Conservation (phyloP, 2,888 invertebrate genomes). For the Desoria tigrina region DNA sequence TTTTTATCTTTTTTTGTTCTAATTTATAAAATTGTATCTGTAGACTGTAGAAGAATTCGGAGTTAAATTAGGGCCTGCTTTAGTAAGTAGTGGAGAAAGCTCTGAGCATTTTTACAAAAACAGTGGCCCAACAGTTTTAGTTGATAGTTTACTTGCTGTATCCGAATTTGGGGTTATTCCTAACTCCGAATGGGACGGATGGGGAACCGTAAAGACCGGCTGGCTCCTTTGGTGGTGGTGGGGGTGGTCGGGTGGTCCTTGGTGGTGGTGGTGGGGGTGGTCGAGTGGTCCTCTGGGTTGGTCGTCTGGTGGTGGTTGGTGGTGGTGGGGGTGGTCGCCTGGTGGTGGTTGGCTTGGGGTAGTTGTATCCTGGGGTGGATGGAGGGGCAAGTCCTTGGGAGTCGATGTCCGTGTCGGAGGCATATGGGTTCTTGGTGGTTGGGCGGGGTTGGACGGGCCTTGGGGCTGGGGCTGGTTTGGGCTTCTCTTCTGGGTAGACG, state of each 20-base stretch:
- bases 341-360: slow-evolving; percentile 16
- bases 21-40: too few species aligned
- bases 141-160: slow-evolving; percentile 34
- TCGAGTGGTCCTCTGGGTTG: slow-evolving; percentile 18
- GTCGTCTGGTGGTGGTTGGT: slow-evolving; percentile 12
- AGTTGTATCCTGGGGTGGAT: slow-evolving; percentile 24
- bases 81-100: too few species aligned
- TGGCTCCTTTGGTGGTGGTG: slow-evolving; percentile 32
- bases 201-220: slow-evolving; percentile 51
- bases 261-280: slow-evolving; percentile 27
- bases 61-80: too few species aligned
- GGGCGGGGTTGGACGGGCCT: slow-evolving; percentile 22
- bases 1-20: too few species aligned
- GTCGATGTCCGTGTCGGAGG: slow-evolving; percentile 36
- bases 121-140: too few species aligned
- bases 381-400: slow-evolving; percentile 42
- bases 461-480: slow-evolving; percentile 26
- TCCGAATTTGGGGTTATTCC: slow-evolving; percentile 53
- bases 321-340: slow-evolving; percentile 26
- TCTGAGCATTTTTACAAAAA: too few species aligned
- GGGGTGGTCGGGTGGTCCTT: slow-evolving; percentile 19
- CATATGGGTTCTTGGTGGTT: slow-evolving; percentile 25
- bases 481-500: slow-evolving; percentile 41
- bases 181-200: slow-evolving; percentile 49
- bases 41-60: too few species aligned